Base-by-base conservation (phyloP, 1,140 invertebrate species). In the Orchesella cincta region DNA sequence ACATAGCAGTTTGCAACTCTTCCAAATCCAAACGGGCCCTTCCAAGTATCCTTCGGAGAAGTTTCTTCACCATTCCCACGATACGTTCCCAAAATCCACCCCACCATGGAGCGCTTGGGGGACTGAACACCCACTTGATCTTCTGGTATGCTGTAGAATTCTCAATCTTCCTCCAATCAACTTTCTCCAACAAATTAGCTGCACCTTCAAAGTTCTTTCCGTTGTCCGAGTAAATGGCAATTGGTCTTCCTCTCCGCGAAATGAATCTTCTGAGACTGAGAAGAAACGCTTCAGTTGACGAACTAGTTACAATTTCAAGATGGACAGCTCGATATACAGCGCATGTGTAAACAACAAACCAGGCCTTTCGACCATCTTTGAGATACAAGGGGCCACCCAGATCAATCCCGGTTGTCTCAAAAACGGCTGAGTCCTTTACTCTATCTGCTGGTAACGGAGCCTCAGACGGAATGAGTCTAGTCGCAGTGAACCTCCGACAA, bases 131-230 rank as follows among this genome's bases (percentile, higher is more conserved):
- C 83, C 84, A 84, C 8, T 34, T 23, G 29, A 81, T 75, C 0
- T 29, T 28, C 23, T 35, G 23, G 0, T 36, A 26, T 31, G 18
- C 51, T 23, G 35, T 23, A 2, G 29, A 14, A 8, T 26, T 12
- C n/a, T 78, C 31, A 62, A 78, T 64, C 1, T 1, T 14, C 26
- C 57, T 18, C 72, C 71, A 78, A 36, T 78, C 75, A 1, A 83
- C 73, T 52, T 77, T 79, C 51, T 81, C 81, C 1, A 86, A 71
- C 67, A 79, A 80, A 67, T 81, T 81, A 1, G 46, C 81, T 5
- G 83, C 81, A 36, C 85, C 84, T 14, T 84, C 79, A 72, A 85
- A 87, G 76, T 86, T 87, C 1, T 82, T 84, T 0, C 84, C 86
- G 62, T 84, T 83, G 74, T 87, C 86, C 0, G 81, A 83, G 76